These are phyloP conservation scores for Urocitellus parryii DNA, from an alignment of 2,113 vertebrate species.

Conservation along the genomic window DNA sequence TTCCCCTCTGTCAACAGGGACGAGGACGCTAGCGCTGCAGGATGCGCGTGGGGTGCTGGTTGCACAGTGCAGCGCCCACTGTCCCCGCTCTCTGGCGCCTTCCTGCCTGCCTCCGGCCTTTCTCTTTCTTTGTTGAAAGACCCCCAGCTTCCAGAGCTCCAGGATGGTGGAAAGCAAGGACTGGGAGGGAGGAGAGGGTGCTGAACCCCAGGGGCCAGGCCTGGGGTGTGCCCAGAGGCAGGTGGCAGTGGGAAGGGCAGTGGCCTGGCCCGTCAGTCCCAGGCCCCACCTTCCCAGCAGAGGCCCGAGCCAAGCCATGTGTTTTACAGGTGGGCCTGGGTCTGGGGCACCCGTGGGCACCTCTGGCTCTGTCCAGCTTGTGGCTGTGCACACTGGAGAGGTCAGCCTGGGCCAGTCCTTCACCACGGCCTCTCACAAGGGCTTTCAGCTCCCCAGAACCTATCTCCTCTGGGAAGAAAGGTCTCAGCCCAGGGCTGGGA, in stretches of 20 bases:
- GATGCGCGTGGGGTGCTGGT: accelerated
- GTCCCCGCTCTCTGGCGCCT: too few relatives aligned
- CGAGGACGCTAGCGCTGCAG: accelerated
- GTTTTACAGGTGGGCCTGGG: neutral
- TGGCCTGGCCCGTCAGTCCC: accelerated
- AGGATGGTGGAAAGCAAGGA: too few relatives aligned
- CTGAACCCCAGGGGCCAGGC: neutral
- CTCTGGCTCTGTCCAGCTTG: neutral
- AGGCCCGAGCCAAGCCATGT: accelerated
- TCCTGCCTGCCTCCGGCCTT: too few relatives aligned
- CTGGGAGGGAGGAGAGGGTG: too few relatives aligned
- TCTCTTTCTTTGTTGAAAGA: too few relatives aligned
- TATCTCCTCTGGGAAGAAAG: neutral
- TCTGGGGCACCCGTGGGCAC: too few relatives aligned
- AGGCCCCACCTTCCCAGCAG: neutral
- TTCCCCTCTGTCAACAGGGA: too few relatives aligned
- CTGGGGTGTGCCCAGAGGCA: neutral
- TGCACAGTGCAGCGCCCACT: too few relatives aligned
- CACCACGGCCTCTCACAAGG: accelerated
- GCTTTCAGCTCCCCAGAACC: neutral
- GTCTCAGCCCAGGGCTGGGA: too few relatives aligned
- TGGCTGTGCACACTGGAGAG: accelerated
- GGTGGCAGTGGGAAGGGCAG: neutral
- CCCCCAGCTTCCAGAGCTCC: too few relatives aligned
- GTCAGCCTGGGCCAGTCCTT: neutral